Conservation (phyloP, 2,888 invertebrate species). For the Ypsolopha sequella region DNA sequence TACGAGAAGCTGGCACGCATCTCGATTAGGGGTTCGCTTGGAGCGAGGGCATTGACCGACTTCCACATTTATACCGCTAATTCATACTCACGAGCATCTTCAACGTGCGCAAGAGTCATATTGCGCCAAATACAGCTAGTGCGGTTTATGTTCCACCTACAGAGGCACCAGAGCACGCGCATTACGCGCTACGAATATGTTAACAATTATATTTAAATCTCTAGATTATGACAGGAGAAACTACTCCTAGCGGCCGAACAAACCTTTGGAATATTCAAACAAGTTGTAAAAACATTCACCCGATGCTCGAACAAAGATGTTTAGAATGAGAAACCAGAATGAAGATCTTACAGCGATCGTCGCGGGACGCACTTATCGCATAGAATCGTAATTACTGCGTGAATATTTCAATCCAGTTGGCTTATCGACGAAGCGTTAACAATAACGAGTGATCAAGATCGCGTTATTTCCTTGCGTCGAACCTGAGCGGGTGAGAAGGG, state of each 20-base stretch:
- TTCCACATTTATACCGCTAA: constrained; percentile 64
- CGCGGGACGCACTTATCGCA: constrained; percentile 41
- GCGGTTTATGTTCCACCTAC: constrained; percentile 46
- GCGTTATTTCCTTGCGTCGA: constrained; percentile 51
- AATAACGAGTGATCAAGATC: constrained; percentile 53
- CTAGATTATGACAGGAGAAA: constrained; percentile 52
- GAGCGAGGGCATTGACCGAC: constrained; percentile 61
- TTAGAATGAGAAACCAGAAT: constrained; percentile 17
- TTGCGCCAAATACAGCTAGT: constrained; percentile 17
- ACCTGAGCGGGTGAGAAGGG: constrained; percentile 27
- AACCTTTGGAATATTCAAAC: neutral
- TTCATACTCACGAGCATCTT: constrained; percentile 59
- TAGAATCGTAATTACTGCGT: constrained; percentile 58
- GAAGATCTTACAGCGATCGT: constrained; percentile 31
- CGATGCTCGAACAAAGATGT: neutral
- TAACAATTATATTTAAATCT: constrained; percentile 53
- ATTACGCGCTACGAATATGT: constrained; percentile 47
- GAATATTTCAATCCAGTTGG: constrained; percentile 60
- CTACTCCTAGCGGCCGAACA: constrained; percentile 30
- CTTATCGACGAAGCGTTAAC: constrained; percentile 53
- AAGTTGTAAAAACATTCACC: constrained; percentile 21
- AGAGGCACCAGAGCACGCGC: constrained; percentile 22
- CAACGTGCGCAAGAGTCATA: constrained; percentile 31
- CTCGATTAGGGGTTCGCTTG: constrained; percentile 53
- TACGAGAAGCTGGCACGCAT: constrained; percentile 22